These are phyloP conservation scores for Drosophila vallismaia DNA, from an alignment of 2,888 invertebrate genomes.

Conservation along the genomic window DNA sequence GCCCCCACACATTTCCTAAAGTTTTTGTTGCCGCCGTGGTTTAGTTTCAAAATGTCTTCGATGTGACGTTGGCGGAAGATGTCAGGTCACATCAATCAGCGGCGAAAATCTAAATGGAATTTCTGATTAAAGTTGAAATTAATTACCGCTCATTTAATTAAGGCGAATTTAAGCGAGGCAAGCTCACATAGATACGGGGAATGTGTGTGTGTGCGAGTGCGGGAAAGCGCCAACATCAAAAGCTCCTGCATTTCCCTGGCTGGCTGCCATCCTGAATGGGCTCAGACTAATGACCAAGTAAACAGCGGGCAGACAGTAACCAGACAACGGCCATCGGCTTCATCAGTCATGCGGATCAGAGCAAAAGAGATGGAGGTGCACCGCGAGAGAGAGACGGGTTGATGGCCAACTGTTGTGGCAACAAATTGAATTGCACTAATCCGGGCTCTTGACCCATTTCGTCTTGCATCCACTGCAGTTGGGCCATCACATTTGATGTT, in stretches of 20 bases:
- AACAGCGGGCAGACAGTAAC: constrained; percentile 80
- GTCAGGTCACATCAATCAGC: constrained; percentile 81
- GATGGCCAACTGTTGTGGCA: constrained; percentile 20
- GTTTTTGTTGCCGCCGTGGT: constrained; percentile 32
- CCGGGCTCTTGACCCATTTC: constrained; percentile 57
- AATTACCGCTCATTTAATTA: constrained; percentile 84
- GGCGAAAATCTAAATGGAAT: constrained; percentile 82
- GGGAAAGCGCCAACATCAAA: constrained; percentile 46
- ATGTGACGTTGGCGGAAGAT: constrained; percentile 64
- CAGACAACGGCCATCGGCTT: constrained; percentile 77
- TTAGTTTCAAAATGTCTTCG: constrained; percentile 38
- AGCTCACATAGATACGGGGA: constrained; percentile 12
- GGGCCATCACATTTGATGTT: constrained; percentile 76
- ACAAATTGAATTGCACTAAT: constrained; percentile 45
- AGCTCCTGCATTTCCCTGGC: constrained; percentile 44
- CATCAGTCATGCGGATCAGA: constrained; percentile 71
- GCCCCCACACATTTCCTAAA: constrained; percentile 27
- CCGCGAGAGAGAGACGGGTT: neutral
- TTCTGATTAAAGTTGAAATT: constrained; percentile 84
- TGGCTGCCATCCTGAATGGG: constrained; percentile 63
- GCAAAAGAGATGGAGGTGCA: neutral
- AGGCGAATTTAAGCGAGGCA: constrained; percentile 80
- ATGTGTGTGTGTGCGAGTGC: constrained; percentile 13
- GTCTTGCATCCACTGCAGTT: constrained; percentile 18
- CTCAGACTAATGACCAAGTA: constrained; percentile 82